phyloP scores from a whole-genome alignment of 2,797 vertebrate species.

The Macrochelys suwanniensis region DNA sequence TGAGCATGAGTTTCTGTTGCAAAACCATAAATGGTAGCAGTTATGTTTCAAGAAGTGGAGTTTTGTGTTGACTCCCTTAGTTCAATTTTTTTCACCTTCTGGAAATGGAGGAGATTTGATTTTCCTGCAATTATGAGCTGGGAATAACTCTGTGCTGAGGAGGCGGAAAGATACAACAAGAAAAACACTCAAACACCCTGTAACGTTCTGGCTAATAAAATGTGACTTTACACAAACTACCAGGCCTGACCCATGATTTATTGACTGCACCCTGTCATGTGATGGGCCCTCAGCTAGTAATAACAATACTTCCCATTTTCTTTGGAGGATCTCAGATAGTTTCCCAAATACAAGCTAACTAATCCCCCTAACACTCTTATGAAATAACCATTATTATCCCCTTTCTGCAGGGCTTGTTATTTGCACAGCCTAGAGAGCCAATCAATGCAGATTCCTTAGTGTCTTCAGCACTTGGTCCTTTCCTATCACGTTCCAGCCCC shows the following conservation, averaged over 20 bases:
- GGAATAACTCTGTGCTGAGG: constrained; percentile 22
- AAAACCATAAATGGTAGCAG: not conserved
- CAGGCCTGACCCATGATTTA: constrained; percentile 65
- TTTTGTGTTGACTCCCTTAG: not conserved
- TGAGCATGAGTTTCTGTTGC: fast-evolving
- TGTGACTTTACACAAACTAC: constrained; percentile 65
- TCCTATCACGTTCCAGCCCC: not conserved
- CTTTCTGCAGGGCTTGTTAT: not conserved
- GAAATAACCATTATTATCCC: not conserved
- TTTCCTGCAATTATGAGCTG: not conserved
- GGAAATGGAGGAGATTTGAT: not conserved
- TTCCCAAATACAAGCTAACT: not conserved
- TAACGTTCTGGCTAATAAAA: constrained; percentile 48
- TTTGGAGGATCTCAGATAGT: not conserved
- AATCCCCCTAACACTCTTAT: not conserved
- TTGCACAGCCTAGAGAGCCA: not conserved
- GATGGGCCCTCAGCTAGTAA: constrained; percentile 39
- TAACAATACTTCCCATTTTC: constrained; percentile 32
- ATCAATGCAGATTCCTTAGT: not conserved
- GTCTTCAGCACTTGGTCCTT: not conserved
- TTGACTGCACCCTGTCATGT: constrained; percentile 51
- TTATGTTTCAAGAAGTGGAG: not conserved
- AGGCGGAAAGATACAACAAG: constrained; percentile 4
- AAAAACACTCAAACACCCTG: constrained; percentile 7
- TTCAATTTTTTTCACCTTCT: not conserved